Percentiles rank a stretch among this genome's conserved stretches.
These are phyloP conservation scores for Protonibea diacanthus DNA, from an alignment of 2,797 vertebrate species.

Conservation along the genomic window DNA sequence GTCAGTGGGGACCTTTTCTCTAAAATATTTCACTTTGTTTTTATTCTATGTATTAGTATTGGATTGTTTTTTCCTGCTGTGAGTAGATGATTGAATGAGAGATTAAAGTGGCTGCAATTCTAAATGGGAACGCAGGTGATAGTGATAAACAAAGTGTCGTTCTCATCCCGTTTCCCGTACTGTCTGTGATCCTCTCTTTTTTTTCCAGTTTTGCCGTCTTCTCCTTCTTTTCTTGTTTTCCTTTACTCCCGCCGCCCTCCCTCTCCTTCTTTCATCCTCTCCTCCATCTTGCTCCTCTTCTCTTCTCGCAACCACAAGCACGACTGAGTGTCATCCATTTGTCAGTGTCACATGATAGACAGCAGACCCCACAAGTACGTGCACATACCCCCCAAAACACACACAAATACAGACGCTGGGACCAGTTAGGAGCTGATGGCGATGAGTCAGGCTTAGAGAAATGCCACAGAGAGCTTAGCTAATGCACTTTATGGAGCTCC, in stretches of 20 bases:
- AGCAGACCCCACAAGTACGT: constrained; percentile 71
- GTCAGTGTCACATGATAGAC: constrained; percentile 73
- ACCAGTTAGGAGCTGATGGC: constrained; percentile 71
- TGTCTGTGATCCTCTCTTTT: constrained; percentile 2
- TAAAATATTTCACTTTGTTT: constrained; percentile 1
- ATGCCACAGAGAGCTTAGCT: constrained; percentile 81
- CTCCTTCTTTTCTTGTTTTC: not conserved
- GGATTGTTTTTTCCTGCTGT: constrained; percentile 31
- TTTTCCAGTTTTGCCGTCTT: not conserved
- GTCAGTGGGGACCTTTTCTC: constrained; percentile 12
- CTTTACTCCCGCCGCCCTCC: not conserved
- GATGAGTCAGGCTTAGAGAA: constrained; percentile 82
- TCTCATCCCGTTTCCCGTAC: constrained; percentile 10
- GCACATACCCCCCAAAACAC: constrained; percentile 40
- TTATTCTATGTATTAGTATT: constrained; percentile 15
- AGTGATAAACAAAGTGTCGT: constrained; percentile 18
- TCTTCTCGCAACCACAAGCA: constrained; percentile 73
- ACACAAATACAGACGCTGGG: constrained; percentile 46
- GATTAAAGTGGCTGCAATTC: constrained; percentile 31
- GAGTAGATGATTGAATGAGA: constrained; percentile 28
- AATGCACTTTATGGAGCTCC: constrained; percentile 78
- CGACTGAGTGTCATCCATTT: constrained; percentile 78
- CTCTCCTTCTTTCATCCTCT: constrained; percentile 40
- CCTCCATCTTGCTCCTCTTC: constrained; percentile 64
- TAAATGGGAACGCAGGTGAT: constrained; percentile 51